A percentile compares a stretch with the other conserved stretches of the same genome.
Conservation (phyloP, 2,888 invertebrate genomes). For the Schizaphis graminum region DNA sequence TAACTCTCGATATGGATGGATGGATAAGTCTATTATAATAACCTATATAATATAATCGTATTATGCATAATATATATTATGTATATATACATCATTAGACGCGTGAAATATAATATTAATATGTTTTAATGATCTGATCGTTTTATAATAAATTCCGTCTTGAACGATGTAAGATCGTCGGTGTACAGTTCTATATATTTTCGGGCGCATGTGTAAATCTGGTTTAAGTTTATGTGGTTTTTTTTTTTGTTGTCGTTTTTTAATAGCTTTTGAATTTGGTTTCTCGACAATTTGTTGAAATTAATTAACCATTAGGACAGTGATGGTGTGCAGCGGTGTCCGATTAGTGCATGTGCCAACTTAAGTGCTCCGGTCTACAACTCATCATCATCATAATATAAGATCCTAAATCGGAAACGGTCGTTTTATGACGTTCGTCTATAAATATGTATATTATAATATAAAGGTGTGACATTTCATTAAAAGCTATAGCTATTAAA, state of each 20-base stretch:
- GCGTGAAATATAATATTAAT: background rate
- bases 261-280: conserved; percentile 26
- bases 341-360: background rate
- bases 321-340: background rate
- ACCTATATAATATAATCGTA: background rate
- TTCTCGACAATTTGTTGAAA: conserved; percentile 23
- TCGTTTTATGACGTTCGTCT: conserved; percentile 20
- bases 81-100: background rate
- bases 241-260: background rate
- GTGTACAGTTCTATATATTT: background rate
- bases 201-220: background rate
- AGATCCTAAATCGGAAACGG: background rate
- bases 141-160: conserved; percentile 22
- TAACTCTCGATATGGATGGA: background rate
- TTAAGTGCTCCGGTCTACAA: conserved; percentile 41
- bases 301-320: conserved; percentile 3
- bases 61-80: conserved; percentile 8
- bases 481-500: background rate
- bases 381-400: background rate
- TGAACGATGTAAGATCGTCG: background rate
- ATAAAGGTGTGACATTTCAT: conserved; percentile 10
- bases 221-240: conserved; percentile 22
- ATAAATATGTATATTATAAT: background rate
- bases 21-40: background rate
- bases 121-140: background rate